phyloP scores from a whole-genome alignment of 2,888 invertebrate genomes.

The Chymomyza amoena region DNA sequence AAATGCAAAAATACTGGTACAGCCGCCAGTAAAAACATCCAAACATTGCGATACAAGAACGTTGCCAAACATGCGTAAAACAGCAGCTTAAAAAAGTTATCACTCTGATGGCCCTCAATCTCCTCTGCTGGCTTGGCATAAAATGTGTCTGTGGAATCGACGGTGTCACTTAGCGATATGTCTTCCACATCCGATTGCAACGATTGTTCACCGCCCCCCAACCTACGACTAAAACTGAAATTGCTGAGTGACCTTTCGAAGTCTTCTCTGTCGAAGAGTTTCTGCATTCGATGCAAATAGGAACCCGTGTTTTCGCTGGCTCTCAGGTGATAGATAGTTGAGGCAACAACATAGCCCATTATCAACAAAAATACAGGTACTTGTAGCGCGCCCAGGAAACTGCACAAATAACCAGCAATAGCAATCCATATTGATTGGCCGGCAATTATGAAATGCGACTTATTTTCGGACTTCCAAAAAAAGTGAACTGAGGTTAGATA shows the following conservation, averaged over 20 bases:
- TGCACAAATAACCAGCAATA: slow-evolving; percentile 86
- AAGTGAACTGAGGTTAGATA: slow-evolving; percentile 86
- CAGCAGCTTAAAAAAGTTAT: slow-evolving; percentile 86
- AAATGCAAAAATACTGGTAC: slow-evolving; percentile 83
- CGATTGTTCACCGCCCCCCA: slow-evolving; percentile 71
- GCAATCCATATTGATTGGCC: slow-evolving; percentile 88
- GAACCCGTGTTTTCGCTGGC: slow-evolving; percentile 62
- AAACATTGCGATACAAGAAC: slow-evolving; percentile 91
- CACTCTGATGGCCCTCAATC: slow-evolving; percentile 81
- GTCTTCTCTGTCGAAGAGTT: slow-evolving; percentile 70
- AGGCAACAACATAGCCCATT: slow-evolving; percentile 80
- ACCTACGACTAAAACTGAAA: slow-evolving; percentile 73
- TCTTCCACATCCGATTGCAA: slow-evolving; percentile 71
- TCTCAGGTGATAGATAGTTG: slow-evolving; percentile 77
- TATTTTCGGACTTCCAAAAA: slow-evolving; percentile 87
- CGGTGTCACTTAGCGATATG: slow-evolving; percentile 72
- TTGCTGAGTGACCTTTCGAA: slow-evolving; percentile 71
- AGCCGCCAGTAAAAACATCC: slow-evolving; percentile 88
- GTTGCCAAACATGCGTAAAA: slow-evolving; percentile 91
- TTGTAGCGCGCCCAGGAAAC: slow-evolving; percentile 86
- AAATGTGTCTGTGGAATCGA: slow-evolving; percentile 67
- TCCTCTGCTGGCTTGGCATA: slow-evolving; percentile 41
- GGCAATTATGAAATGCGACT: slow-evolving; percentile 83
- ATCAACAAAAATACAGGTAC: slow-evolving; percentile 86
- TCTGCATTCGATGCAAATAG: slow-evolving; percentile 65